Conservation (phyloP, 2,797 vertebrate genomes). For the Myripristis jacobus region DNA sequence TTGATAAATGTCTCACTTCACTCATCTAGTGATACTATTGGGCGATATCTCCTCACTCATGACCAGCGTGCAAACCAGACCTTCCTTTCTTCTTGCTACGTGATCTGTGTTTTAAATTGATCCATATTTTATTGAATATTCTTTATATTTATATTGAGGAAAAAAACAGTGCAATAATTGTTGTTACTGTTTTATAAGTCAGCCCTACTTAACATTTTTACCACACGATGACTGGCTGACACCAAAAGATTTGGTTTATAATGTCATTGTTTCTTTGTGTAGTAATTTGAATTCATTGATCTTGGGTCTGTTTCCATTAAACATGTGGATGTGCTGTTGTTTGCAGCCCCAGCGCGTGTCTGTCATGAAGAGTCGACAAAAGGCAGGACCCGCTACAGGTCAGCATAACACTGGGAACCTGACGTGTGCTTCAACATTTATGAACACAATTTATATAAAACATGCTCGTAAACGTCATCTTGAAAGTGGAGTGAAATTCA, state of each 20-base stretch:
- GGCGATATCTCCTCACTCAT: too few species aligned
- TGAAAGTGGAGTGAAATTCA: neutral
- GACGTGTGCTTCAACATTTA: neutral
- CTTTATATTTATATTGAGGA: too few species aligned
- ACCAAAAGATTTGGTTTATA: neutral
- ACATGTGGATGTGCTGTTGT: conserved; percentile 10
- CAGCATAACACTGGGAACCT: neutral
- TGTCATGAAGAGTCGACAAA: conserved; percentile 71
- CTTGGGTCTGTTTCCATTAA: neutral
- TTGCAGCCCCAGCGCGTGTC: conserved; percentile 79
- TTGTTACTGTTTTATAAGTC: too few species aligned
- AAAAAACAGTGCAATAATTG: too few species aligned
- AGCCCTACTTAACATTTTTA: neutral
- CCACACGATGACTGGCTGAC: neutral
- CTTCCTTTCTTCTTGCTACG: too few species aligned
- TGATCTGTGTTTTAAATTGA: too few species aligned
- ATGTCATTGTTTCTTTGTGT: neutral
- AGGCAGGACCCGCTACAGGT: conserved; percentile 66
- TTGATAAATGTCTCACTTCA: neutral
- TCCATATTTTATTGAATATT: too few species aligned
- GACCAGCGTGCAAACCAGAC: too few species aligned
- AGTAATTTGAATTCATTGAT: neutral
- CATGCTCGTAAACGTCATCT: neutral
- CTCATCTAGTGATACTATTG: neutral
- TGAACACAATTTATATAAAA: neutral